Evolutionary conservation across 1,140 invertebrate species (phyloP).

Genomic region (Batillaria attramentaria): DNA sequence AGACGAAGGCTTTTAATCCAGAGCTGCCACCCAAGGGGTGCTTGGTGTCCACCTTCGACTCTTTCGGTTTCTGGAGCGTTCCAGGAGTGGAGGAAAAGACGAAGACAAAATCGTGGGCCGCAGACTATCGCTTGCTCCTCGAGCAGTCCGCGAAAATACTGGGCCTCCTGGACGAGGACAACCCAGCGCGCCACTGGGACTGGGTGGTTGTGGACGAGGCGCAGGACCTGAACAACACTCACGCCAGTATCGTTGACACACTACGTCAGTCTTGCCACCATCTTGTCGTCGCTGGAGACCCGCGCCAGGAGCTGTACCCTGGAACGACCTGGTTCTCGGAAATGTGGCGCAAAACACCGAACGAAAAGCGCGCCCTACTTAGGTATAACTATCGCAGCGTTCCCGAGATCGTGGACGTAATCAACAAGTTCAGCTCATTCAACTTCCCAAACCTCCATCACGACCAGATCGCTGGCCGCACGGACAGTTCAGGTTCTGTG

Average conservation of each 20-base stretch:
- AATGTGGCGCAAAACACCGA: not conserved
- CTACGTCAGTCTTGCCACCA: not conserved
- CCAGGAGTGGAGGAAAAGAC: not conserved
- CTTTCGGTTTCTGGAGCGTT: not conserved
- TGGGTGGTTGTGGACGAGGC: slow-evolving; percentile 6
- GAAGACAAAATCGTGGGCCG: not conserved
- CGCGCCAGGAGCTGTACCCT: not conserved
- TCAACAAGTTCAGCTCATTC: not conserved
- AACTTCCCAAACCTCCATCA: not conserved
- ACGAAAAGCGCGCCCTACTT: not conserved
- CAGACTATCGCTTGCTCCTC: not conserved
- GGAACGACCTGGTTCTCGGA: not conserved
- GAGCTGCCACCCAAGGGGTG: too few species aligned
- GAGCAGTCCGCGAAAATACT: too few species aligned
- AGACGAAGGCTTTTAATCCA: not conserved
- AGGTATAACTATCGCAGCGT: not conserved
- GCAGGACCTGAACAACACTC: not conserved
- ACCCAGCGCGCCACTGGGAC: slow-evolving; percentile 1
- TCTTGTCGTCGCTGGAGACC: not conserved
- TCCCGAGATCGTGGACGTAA: not conserved
- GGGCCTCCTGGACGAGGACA: too few species aligned
- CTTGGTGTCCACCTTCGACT: not conserved
- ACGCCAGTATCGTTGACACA: not conserved
- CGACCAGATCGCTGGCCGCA: not conserved
- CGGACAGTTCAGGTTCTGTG: not conserved